phyloP scores from a whole-genome alignment of 2,113 vertebrate genomes.

The Sinocyclocheilus maitianheensis region DNA sequence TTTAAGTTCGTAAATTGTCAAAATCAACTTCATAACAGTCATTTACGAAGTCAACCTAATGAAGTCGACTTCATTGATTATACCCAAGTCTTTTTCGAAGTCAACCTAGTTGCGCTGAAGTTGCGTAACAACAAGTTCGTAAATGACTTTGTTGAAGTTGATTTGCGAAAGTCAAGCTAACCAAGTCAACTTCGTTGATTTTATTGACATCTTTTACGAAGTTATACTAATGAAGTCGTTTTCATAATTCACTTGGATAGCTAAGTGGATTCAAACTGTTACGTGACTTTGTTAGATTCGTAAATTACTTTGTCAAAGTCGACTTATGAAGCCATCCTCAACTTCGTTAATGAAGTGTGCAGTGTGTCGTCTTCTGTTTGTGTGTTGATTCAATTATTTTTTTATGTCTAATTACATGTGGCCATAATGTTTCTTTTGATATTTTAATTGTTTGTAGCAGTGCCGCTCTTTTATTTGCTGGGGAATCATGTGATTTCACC shows the following conservation, averaged over 20 bases:
- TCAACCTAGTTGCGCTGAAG: neutral
- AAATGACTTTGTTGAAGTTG: too few species aligned
- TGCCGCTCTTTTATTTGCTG: neutral
- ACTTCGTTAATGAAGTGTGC: too few species aligned
- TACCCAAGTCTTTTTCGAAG: neutral
- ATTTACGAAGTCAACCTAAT: neutral
- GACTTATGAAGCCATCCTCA: too few species aligned
- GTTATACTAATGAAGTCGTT: neutral
- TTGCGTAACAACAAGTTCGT: neutral
- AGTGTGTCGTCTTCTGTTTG: neutral
- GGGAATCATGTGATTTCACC: neutral
- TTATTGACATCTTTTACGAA: neutral
- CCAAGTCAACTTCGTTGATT: neutral
- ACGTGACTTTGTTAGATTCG: too few species aligned
- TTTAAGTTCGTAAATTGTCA: neutral
- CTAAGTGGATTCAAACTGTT: too few species aligned
- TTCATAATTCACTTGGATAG: neutral
- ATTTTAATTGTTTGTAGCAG: neutral
- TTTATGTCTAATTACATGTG: slow-evolving; percentile 10
- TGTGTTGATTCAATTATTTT: neutral
- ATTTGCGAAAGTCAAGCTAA: too few species aligned
- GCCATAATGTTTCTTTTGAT: slow-evolving; percentile 7
- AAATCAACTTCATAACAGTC: too few species aligned
- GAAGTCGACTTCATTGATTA: too few species aligned
- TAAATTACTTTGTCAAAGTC: too few species aligned